Evolutionary conservation across 1,140 invertebrate species (phyloP).

Genomic region (Drosophila yakuba): DNA sequence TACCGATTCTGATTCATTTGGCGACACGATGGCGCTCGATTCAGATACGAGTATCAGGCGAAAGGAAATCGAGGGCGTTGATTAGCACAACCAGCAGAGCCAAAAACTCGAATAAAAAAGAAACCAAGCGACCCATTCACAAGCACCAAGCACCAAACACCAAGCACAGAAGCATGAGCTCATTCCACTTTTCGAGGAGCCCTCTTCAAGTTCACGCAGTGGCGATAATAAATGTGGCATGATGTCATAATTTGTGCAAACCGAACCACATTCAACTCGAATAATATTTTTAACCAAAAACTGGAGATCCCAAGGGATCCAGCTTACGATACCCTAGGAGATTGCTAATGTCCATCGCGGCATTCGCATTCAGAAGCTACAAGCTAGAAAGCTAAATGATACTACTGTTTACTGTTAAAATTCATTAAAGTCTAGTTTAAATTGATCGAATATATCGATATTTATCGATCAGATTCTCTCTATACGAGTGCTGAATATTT

Average conservation of each 20-base stretch:
- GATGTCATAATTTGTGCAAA: conserved; percentile 74
- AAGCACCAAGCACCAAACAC: conserved; percentile 1
- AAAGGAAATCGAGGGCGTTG: conserved; percentile 41
- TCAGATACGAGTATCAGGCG: conserved; percentile 18
- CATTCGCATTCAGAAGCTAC: not conserved
- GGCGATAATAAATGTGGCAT: conserved; percentile 74
- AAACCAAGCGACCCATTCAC: conserved; percentile 15
- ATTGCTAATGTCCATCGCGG: not conserved
- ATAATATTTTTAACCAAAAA: not conserved
- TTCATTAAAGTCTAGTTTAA: not conserved
- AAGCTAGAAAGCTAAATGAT: too few relatives aligned
- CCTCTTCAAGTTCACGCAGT: conserved; percentile 66
- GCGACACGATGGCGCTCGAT: conserved; percentile 8
- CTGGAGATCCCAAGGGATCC: not conserved
- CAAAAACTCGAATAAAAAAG: conserved; percentile 1
- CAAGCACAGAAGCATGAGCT: conserved; percentile 15
- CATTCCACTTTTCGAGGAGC: conserved; percentile 28
- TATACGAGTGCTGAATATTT: too few relatives aligned
- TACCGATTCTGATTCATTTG: conserved; percentile 17
- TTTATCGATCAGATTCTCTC: too few relatives aligned
- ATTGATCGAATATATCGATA: not conserved
- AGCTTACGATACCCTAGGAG: not conserved
- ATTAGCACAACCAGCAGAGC: conserved; percentile 19
- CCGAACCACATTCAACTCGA: conserved; percentile 1
- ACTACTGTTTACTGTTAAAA: too few relatives aligned